A percentile compares a stretch with the other conserved stretches of the same genome.
Evolutionary conservation across 1,140 invertebrate genomes (phyloP).

Genomic region (Brachionus manjavacas): DNA sequence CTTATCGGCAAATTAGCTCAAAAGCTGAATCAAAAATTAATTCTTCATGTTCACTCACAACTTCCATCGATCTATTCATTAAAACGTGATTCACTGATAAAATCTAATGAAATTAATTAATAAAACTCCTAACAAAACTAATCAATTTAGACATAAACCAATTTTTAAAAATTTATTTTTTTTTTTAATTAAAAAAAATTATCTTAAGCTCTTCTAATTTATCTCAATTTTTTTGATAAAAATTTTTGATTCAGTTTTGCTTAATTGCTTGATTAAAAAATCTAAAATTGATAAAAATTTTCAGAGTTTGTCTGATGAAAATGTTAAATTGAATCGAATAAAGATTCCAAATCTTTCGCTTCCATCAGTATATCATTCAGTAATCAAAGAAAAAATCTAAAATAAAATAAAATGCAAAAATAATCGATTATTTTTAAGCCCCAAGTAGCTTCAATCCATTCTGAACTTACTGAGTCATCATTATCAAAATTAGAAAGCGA

Average conservation of each 20-base stretch:
- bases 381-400: neutral
- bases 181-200: neutral
- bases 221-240: neutral
- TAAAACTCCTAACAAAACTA: neutral
- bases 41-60: neutral
- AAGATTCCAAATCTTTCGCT: constrained; percentile 39
- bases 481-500: constrained; percentile 24
- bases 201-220: neutral
- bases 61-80: too few relatives aligned
- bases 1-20: neutral
- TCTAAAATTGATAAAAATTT: neutral
- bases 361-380: constrained; percentile 36
- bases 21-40: neutral
- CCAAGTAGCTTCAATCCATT: neutral
- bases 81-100: neutral
- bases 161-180: neutral
- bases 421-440: constrained; percentile 26
- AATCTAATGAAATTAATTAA: neutral
- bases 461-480: constrained; percentile 23
- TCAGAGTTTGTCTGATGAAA: constrained; percentile 32
- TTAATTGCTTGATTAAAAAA: neutral
- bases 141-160: neutral
- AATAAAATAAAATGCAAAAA: neutral
- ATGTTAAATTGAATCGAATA: constrained; percentile 20
- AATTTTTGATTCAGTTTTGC: constrained; percentile 1